Base-by-base conservation (phyloP, 2,888 invertebrate genomes). In the Eupeodes luniger region DNA sequence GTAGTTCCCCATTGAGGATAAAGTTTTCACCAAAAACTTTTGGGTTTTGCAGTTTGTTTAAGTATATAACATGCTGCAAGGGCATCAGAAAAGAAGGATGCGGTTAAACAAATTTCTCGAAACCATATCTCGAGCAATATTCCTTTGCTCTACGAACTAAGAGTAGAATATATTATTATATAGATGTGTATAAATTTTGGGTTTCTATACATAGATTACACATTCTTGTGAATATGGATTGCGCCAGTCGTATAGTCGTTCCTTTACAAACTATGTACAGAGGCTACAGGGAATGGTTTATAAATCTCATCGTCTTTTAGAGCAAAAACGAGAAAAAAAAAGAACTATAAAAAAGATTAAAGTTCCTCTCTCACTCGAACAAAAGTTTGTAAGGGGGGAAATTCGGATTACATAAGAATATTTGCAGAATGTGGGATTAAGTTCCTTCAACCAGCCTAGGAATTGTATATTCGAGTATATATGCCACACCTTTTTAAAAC, bases 11-110 rank as follows among this genome's bases (percentile, higher is more conserved):
- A 49, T 40, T 40, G 36, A 70, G 49, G 47, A 44, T 36, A 72
- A 72, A 74, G 72, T 81, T 81, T 72, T 64, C 27, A 19, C 62
- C 40, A 44, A 62, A 81, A 81, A 64, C 51, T 66, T 49, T 74
- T 14, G 19, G 72, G 72, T 66, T 57, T 74, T 27, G 51, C 40
- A 72, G 57, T 74, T 55, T 64, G 57, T 36, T 44, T 64, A 74
- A 49, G 27, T 62, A 55, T 49, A 59, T 47, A 72, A 57, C 59
- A 72, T 59, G 27, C 72, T 72, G 72, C 36, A 47, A 44, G 44
- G 14, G 40, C 10, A 47, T 47, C 47, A 12, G 36, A n/a, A 70
- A 6, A 55, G 55, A 55, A 53, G 55, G 72, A n/a, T 59, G 57
- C 16, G 59, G 72, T 59, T 72, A 44, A 27, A 40, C 72, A 72